phyloP scores from a whole-genome alignment of 2,113 vertebrate genomes.

The Nothocercus julius region DNA sequence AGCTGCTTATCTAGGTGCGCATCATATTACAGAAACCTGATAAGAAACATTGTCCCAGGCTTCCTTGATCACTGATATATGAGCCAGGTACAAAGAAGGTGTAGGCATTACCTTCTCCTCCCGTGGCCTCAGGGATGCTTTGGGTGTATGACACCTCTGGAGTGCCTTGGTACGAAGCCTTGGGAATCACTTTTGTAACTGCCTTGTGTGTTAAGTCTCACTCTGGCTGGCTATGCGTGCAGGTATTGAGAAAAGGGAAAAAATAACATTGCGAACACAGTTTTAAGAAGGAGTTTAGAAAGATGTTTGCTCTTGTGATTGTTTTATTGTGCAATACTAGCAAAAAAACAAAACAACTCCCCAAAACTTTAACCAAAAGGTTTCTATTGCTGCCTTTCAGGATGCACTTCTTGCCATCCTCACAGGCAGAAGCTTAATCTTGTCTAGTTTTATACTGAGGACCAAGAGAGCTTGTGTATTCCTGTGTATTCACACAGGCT shows the following conservation, averaged over 20 bases:
- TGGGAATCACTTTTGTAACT: conserved; percentile 13
- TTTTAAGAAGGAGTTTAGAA: background rate
- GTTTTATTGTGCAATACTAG: background rate
- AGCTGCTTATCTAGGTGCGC: conserved; percentile 36
- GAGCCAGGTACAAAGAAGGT: conserved; percentile 23
- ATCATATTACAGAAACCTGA: conserved; percentile 61
- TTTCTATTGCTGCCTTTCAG: background rate
- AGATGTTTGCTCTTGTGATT: background rate
- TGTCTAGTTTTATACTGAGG: background rate
- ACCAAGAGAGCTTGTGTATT: background rate
- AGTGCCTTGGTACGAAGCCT: background rate
- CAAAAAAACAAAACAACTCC: background rate
- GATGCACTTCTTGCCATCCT: background rate
- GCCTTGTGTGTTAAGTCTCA: background rate
- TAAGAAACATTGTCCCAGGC: conserved; percentile 60
- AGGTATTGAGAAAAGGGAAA: background rate
- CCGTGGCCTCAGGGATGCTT: background rate
- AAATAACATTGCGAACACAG: background rate
- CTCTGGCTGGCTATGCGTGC: background rate
- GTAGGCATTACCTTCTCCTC: conserved; percentile 20
- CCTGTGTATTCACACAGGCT: background rate
- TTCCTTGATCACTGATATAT: conserved; percentile 8
- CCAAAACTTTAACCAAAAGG: background rate
- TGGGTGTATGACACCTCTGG: background rate
- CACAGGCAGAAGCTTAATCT: background rate